These are phyloP conservation scores for Oscheius sp. DNA, from an alignment of 2,888 invertebrate genomes.

Conservation along the genomic window DNA sequence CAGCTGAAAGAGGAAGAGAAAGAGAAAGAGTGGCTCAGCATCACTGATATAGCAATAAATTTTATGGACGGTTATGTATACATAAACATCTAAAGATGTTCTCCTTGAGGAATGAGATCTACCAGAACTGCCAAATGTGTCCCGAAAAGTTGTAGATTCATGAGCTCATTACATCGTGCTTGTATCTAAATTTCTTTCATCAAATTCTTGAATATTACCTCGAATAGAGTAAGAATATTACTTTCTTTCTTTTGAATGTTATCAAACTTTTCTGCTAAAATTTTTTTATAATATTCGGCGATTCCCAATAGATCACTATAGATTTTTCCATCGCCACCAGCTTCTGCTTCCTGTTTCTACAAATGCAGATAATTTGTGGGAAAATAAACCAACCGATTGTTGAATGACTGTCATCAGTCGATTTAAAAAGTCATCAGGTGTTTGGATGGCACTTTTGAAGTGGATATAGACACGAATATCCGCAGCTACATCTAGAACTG, in stretches of 20 bases:
- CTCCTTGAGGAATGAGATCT: too few relatives aligned
- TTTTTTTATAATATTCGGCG: too few relatives aligned
- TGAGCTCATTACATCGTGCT: background rate
- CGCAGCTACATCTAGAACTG: background rate
- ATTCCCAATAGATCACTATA: too few relatives aligned
- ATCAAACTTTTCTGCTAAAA: too few relatives aligned
- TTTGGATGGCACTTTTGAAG: background rate
- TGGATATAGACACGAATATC: background rate
- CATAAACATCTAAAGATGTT: too few relatives aligned
- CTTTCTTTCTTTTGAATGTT: too few relatives aligned
- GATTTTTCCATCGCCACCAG: background rate
- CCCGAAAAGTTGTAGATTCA: too few relatives aligned
- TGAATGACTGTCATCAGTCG: background rate
- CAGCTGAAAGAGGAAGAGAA: background rate
- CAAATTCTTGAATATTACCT: background rate
- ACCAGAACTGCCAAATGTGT: too few relatives aligned
- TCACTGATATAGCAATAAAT: too few relatives aligned
- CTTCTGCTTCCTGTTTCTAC: background rate
- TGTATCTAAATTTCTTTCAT: background rate
- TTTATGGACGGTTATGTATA: too few relatives aligned
- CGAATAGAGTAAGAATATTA: background rate
- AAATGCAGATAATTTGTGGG: background rate
- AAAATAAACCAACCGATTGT: background rate
- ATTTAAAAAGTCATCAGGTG: background rate
- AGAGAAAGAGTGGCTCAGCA: too few relatives aligned